Base-by-base conservation (phyloP, 2,888 invertebrate genomes). In the Dryocosmus kuriphilus region DNA sequence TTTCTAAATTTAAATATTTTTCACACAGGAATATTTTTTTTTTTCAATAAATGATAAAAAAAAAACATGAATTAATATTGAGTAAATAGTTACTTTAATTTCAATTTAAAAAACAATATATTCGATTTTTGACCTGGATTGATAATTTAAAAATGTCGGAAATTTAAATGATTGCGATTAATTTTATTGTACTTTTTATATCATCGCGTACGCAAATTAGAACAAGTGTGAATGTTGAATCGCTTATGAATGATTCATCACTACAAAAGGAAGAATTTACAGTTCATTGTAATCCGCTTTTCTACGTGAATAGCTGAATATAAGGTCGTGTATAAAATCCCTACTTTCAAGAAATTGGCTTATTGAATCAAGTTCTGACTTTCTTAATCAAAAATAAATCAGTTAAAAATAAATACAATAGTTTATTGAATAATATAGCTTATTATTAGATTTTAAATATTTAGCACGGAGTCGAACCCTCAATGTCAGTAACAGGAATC, bases 181-280 rank as follows among this genome's bases (percentile, higher is more conserved):
- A 14, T 46, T 46, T 46, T 1, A n/a, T n/a, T n/a, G 5, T n/a
- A 46, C 9, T 62, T 35, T 63, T 63, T 63, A 27, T 27, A 22
- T 67, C 24, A 32, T 38, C 6, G 22, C 27, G 14, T 22, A 16
- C 11, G 16, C 24, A 67, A 46, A 41, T 67, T 27, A 6, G 41
- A 38, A 67, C 19, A 67, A 67, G 27, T 46, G 41, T 67, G n/a
- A 27, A 11, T 22, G 27, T 2, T 41, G 41, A 38, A 41, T 16
- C 16, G 24, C 41, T 67, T n/a, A 65, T 67, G 41, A 67, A 67
- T 67, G 41, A 67, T 67, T 67, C 65, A 67, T 46, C 38, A 41
- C 9, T 41, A 67, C 14, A 41, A 46, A 22, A 22, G 27, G 41
- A 27, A 67, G 41, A 38, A 67, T 67, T 24, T 46, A 6, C n/a